Evolutionary conservation across 92 coral and sea anemone species (phyloP), one percentile per base, ranked within the genome.

Genomic region (Epizoanthus rinbou): DNA sequence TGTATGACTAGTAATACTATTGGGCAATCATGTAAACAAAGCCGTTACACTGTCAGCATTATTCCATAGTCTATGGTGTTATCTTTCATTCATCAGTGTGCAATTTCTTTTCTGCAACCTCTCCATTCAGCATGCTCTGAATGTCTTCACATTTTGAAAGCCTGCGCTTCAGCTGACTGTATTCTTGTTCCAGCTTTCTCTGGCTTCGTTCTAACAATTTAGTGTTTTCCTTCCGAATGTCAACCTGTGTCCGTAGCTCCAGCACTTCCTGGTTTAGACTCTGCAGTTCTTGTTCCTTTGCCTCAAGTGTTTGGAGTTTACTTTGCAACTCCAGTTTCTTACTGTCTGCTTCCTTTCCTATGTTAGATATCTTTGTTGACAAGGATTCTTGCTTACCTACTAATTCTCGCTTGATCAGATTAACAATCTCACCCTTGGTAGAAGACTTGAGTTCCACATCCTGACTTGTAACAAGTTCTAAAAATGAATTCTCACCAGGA

Each of bases 391-490:
- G 72, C 47, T 67, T 67, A 0, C 72, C 72, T 17, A 28, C 39
- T 19, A 67, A 14, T 43, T 67, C 72, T n/a, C 35, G 72, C 39
- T 67, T 67, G 72, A 67, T 67, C 15, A 67, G 72, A 14, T 17
- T 67, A 16, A 67, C 72, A 35, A 67, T 67, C n/a, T 67, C 43
- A 2, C 72, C 72, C 28, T 67, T 67, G 22, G 72, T 67, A 28
- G 72, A 67, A 67, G 72, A 67, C 35, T 67, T 67, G 8, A 67
- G 72, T 19, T 67, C 72, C 9, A 67, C 72, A 67, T 67, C 72
- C n/a, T 67, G 72, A 41, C 72, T 67, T 8, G 72, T 67, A 37
- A 67, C 72, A 67, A 67, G 72, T 41, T 67, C 72, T 19, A 67
- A 35, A 35, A 67, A 67, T 6, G 72, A 67, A 41, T 67, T 67